Evolutionary conservation across 2,113 vertebrate genomes (phyloP).

Genomic region (Mormoops blainvillei): DNA sequence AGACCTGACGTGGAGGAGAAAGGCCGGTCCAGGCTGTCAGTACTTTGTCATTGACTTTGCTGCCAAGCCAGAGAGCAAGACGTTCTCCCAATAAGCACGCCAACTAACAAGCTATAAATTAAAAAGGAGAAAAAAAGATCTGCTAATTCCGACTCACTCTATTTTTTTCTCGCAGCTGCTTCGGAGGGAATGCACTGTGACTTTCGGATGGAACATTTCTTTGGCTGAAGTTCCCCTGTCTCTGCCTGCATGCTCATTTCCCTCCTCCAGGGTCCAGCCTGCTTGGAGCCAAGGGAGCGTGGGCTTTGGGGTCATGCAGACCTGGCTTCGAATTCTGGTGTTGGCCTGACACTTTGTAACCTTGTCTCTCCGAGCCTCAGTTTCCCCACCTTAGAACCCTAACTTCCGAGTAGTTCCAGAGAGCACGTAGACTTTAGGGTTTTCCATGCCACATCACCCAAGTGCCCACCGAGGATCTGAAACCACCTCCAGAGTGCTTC

Average conservation of each 20-base stretch:
- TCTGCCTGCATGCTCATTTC: neutral
- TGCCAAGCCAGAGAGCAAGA: slow-evolving; percentile 39
- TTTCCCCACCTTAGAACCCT: neutral
- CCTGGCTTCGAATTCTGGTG: neutral
- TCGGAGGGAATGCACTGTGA: slow-evolving; percentile 32
- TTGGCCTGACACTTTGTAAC: neutral
- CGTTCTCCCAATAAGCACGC: neutral
- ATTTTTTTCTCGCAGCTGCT: slow-evolving; percentile 63
- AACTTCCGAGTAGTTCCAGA: neutral
- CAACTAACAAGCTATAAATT: slow-evolving; percentile 53
- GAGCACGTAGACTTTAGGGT: neutral
- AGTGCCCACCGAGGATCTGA: neutral
- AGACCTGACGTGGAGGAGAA: fast-evolving
- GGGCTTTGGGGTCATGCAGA: neutral
- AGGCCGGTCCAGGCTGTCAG: neutral
- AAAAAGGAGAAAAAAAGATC: slow-evolving; percentile 41
- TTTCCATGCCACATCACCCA: neutral
- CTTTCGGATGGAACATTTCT: slow-evolving; percentile 60
- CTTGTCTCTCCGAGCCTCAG: neutral
- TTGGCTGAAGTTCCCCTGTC: slow-evolving; percentile 25
- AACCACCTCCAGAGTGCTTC: neutral
- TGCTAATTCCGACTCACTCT: slow-evolving; percentile 59
- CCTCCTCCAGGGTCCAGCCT: neutral
- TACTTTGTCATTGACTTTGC: neutral
- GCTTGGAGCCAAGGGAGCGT: fast-evolving